Evolutionary conservation across 2,113 vertebrate species (phyloP).

Genomic region (Rostratula benghalensis): DNA sequence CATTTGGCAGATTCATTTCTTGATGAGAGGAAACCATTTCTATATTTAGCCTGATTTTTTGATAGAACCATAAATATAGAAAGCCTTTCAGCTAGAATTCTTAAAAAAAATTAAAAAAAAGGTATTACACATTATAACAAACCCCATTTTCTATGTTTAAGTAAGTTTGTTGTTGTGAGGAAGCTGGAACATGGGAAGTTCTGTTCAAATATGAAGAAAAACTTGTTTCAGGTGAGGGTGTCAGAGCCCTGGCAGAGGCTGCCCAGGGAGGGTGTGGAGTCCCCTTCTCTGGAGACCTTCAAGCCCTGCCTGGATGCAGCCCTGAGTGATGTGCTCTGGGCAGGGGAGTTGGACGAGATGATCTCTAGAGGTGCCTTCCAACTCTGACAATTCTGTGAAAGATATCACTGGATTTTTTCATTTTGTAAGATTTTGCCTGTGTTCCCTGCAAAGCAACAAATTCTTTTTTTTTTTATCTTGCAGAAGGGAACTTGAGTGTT

Average conservation of each 20-base stretch:
- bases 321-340: no score
- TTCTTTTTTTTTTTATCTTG: background rate
- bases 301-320: no score
- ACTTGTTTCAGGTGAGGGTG: no score
- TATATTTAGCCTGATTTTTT: constrained; percentile 67
- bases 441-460: background rate
- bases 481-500: background rate
- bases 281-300: no score
- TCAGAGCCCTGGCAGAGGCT: no score
- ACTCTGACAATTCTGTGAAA: background rate
- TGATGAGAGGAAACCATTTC: constrained; percentile 67
- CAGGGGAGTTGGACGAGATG: no score
- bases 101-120: background rate
- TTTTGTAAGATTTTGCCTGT: background rate
- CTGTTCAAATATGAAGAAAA: no score
- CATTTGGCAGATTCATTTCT: constrained; percentile 72
- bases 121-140: background rate
- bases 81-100: constrained; percentile 20
- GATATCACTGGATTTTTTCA: background rate
- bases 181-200: background rate
- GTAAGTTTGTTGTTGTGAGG: background rate
- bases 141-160: constrained; percentile 32
- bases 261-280: no score
- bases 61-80: constrained; percentile 57
- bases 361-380: no score